Percentiles rank a stretch among this genome's conserved stretches.
phyloP scores from a whole-genome alignment of 2,888 invertebrate genomes.

The Tipula lateralis region DNA sequence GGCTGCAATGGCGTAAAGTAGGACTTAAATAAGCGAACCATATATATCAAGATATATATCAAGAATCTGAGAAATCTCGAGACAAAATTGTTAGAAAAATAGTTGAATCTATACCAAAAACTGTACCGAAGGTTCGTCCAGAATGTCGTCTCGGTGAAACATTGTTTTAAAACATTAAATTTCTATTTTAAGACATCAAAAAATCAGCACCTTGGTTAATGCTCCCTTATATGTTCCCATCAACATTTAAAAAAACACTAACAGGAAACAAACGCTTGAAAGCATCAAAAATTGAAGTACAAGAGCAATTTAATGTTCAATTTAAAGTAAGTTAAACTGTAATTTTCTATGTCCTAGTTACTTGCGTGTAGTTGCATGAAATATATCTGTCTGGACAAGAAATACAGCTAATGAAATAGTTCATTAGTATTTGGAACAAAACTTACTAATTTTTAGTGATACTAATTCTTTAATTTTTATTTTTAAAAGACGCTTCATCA shows the following conservation, averaged over 20 bases:
- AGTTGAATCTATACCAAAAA: no score
- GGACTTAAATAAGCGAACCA: no score
- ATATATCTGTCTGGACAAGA: no score
- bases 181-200: neutral
- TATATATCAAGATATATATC: no score
- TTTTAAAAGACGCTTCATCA: neutral
- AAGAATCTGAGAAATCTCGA: no score
- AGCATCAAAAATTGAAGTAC: neutral
- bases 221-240: neutral
- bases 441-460: neutral
- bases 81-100: no score
- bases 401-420: no score
- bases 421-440: no score
- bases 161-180: no score
- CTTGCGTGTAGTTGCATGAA: neutral
- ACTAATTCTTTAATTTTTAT: neutral
- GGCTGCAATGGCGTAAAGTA: no score
- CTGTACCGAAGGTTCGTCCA: no score
- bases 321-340: neutral
- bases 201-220: neutral
- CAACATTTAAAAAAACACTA: neutral
- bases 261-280: neutral
- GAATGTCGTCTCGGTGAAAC: no score
- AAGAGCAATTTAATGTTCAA: neutral
- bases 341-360: neutral